Conservation (phyloP, 1,140 invertebrate species). For the Drosophila ananassae region DNA sequence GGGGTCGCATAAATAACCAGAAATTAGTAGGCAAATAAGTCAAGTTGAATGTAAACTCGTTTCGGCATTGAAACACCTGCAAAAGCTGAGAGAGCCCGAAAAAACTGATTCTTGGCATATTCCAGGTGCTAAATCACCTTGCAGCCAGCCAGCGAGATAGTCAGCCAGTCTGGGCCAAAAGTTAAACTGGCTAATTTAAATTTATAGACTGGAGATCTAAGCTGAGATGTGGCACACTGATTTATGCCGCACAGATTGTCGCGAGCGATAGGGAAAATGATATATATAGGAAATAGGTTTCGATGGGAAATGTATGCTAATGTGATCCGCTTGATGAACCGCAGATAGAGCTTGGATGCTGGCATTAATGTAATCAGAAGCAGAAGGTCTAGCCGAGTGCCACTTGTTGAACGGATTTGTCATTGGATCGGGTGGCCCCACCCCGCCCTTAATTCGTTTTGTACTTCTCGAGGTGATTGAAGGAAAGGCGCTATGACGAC, state of each 20-base stretch:
- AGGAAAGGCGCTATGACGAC: slow-evolving; percentile 9
- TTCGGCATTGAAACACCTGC: slow-evolving; percentile 71
- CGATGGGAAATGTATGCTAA: slow-evolving; percentile 68
- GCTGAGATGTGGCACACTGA: slow-evolving; percentile 51
- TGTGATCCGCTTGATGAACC: slow-evolving; percentile 31
- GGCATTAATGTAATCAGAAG: slow-evolving; percentile 32
- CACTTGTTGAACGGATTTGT: slow-evolving; percentile 55
- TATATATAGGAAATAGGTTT: slow-evolving; percentile 31
- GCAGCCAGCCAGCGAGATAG: neutral
- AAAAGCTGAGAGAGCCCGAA: slow-evolving; percentile 13
- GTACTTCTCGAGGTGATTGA: neutral
- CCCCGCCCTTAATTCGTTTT: too few species aligned
- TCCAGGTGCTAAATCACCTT: slow-evolving; percentile 72
- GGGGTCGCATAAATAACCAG: slow-evolving; percentile 68
- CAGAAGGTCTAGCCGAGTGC: slow-evolving; percentile 35
- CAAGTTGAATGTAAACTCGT: slow-evolving; percentile 67
- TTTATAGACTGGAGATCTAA: slow-evolving; percentile 71
- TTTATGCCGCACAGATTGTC: slow-evolving; percentile 71
- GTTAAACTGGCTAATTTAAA: slow-evolving; percentile 70
- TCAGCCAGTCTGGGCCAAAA: slow-evolving; percentile 48
- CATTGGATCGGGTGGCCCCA: neutral
- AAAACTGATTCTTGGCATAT: slow-evolving; percentile 32
- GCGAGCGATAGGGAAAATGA: slow-evolving; percentile 60
- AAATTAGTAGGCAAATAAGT: slow-evolving; percentile 76
- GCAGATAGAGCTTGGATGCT: slow-evolving; percentile 31